phyloP scores from a whole-genome alignment of 1,140 invertebrate species.

The Batillaria attramentaria region DNA sequence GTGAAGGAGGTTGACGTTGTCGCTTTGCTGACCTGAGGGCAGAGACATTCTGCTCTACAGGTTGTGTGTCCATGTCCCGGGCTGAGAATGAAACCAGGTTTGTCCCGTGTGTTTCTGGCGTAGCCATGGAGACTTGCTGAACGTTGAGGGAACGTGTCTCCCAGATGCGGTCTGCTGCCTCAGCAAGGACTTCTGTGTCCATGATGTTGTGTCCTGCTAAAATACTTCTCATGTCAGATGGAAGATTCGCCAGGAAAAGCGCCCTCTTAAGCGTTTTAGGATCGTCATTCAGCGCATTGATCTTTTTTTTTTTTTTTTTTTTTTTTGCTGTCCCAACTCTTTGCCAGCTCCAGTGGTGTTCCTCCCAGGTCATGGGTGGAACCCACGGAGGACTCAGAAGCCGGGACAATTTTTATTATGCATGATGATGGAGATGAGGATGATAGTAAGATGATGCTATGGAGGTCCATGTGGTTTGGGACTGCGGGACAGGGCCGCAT shows the following conservation, averaged over 20 bases:
- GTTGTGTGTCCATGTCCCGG: background rate
- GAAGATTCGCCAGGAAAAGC: background rate
- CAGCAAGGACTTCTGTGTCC: slow-evolving; percentile 8
- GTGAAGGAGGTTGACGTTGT: background rate
- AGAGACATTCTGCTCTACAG: background rate
- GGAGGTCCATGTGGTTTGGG: too few relatives aligned
- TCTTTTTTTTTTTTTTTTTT: too few relatives aligned
- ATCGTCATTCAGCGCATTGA: background rate
- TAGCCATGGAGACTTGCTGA: slow-evolving; percentile 8
- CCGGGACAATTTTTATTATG: too few relatives aligned
- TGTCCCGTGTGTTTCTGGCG: background rate
- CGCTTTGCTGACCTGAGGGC: background rate
- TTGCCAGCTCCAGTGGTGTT: too few relatives aligned
- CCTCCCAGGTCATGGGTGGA: too few relatives aligned
- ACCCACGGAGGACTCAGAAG: too few relatives aligned
- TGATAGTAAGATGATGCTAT: too few relatives aligned
- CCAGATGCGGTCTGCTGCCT: slow-evolving; percentile 18
- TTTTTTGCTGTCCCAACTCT: too few relatives aligned
- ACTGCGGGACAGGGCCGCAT: too few relatives aligned
- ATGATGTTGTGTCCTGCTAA: slow-evolving; percentile 8
- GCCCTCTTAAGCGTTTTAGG: background rate
- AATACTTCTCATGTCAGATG: background rate
- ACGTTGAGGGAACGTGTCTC: background rate
- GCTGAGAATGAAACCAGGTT: background rate
- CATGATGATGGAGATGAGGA: too few relatives aligned